Conservation (phyloP, 2,113 vertebrate species). For the Vulpes ferrilata region DNA sequence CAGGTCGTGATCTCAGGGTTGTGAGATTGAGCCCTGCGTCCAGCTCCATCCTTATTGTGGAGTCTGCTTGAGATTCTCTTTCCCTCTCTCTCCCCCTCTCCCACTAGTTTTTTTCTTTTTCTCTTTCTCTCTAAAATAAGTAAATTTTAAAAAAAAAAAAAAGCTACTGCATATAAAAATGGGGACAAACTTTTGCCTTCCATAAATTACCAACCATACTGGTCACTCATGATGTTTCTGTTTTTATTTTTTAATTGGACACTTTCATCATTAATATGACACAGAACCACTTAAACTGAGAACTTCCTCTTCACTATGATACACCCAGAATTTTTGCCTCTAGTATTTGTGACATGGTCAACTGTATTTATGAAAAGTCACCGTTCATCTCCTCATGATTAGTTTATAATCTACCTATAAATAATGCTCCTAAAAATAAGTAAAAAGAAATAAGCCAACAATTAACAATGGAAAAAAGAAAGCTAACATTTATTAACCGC, state of each 20-base stretch:
- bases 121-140: background rate
- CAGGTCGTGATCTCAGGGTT: background rate
- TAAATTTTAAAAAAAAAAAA: too few species aligned
- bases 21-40: background rate
- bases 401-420: background rate
- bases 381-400: background rate
- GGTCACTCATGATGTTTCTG: background rate
- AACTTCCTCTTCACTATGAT: background rate
- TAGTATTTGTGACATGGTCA: background rate
- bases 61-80: background rate
- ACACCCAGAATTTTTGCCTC: background rate
- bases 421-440: background rate
- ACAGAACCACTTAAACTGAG: background rate
- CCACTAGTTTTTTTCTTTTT: background rate
- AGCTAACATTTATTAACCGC: background rate
- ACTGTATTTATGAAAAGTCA: background rate
- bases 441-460: background rate
- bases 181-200: background rate
- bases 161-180: background rate
- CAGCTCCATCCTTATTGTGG: background rate
- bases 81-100: background rate
- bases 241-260: background rate
- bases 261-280: background rate
- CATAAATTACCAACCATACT: background rate
- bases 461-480: background rate